Percentiles rank a stretch among this genome's conserved stretches.
Evolutionary conservation across 2,113 vertebrate species (phyloP).

Genomic region (Gavialis gangeticus): DNA sequence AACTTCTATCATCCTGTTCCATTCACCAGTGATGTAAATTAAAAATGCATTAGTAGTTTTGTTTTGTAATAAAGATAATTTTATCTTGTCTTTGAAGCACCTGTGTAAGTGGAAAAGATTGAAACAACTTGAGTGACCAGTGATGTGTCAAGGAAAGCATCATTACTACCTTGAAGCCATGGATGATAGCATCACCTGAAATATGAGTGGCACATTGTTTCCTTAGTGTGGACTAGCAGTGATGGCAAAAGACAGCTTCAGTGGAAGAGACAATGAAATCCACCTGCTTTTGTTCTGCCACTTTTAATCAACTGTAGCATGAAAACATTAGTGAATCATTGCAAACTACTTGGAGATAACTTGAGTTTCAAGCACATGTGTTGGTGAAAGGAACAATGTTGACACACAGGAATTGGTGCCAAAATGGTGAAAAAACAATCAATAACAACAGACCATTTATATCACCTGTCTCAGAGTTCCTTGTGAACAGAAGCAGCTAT

Average conservation of each 20-base stretch:
- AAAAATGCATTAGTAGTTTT: neutral
- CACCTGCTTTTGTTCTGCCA: neutral
- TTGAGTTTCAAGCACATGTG: neutral
- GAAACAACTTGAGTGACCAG: neutral
- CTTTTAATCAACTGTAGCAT: neutral
- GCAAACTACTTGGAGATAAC: neutral
- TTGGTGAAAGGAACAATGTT: neutral
- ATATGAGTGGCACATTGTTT: neutral
- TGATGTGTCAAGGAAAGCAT: neutral
- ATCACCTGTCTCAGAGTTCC: neutral
- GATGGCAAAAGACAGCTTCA: neutral
- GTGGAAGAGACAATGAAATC: neutral
- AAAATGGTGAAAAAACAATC: neutral
- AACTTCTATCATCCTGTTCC: neutral
- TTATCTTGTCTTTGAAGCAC: constrained; percentile 53
- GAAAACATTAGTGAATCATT: neutral
- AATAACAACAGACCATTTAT: neutral
- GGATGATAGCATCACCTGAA: neutral
- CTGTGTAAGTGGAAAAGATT: constrained; percentile 7
- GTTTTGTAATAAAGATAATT: neutral
- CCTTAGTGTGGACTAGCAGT: neutral
- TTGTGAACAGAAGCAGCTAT: neutral
- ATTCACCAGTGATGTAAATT: rapidly evolving
- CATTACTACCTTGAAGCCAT: neutral
- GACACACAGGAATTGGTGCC: neutral